These are phyloP conservation scores for Prorops nasuta DNA, from an alignment of 1,140 invertebrate genomes.

Conservation along the genomic window DNA sequence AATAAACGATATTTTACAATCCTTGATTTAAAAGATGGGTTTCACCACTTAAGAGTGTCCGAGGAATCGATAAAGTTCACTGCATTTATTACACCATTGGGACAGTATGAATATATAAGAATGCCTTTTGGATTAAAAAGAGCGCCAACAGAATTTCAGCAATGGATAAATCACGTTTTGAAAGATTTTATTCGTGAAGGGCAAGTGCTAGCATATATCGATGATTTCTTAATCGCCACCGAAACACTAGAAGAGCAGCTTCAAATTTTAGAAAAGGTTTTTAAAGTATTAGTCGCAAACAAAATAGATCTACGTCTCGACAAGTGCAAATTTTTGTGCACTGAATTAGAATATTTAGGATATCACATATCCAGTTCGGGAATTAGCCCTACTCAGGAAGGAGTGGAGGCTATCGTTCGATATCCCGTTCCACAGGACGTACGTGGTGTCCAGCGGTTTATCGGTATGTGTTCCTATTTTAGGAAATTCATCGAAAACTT, in stretches of 20 bases:
- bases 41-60: slow-evolving; percentile 2
- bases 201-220: slow-evolving; percentile 13
- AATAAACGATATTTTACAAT: not conserved
- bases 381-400: not conserved
- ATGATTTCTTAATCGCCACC: slow-evolving; percentile 18
- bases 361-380: slow-evolving; percentile 6
- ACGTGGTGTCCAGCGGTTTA: not conserved
- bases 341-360: slow-evolving; percentile 18
- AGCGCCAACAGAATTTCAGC: slow-evolving; percentile 18
- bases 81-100: slow-evolving; percentile 19
- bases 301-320: not conserved
- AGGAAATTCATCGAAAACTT: slow-evolving; percentile 4
- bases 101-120: slow-evolving; percentile 23
- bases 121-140: slow-evolving; percentile 34
- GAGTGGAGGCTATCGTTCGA: not conserved
- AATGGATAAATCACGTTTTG: slow-evolving; percentile 27
- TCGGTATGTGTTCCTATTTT: not conserved
- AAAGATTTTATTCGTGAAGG: slow-evolving; percentile 11
- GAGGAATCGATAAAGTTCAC: slow-evolving; percentile 1
- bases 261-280: not conserved
- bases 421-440: not conserved
- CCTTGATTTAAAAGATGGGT: slow-evolving; percentile 9
- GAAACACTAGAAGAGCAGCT: not conserved
- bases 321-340: not conserved
- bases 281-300: not conserved